Conservation (phyloP, 2,113 vertebrate genomes). For the Planiliza haematocheilus region DNA sequence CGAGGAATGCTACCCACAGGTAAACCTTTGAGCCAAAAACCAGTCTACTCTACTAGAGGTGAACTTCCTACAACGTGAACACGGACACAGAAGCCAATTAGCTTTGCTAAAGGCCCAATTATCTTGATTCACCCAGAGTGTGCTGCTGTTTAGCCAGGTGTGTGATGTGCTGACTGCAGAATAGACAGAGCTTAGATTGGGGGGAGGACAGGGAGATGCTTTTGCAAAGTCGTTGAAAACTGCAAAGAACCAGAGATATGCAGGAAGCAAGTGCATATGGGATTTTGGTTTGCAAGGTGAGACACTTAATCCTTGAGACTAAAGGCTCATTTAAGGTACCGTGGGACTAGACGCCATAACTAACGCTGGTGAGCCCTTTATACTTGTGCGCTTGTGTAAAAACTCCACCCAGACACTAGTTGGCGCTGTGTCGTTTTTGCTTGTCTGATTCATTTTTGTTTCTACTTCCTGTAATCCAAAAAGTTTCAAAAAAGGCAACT, state of each 20-base stretch:
- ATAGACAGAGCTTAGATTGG: slow-evolving; percentile 35
- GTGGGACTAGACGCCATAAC: no score
- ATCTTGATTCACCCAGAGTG: slow-evolving; percentile 69
- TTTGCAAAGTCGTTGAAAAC: slow-evolving; percentile 45
- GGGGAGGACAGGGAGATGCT: slow-evolving; percentile 30
- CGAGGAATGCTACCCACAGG: background rate
- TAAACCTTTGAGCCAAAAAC: slow-evolving; percentile 34
- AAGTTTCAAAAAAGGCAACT: no score
- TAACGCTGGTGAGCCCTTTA: no score
- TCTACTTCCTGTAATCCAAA: no score
- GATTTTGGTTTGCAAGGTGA: slow-evolving; percentile 12
- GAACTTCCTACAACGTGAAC: slow-evolving; percentile 24
- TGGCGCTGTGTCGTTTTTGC: no score
- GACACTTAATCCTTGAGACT: slow-evolving; percentile 18
- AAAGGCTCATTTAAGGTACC: no score
- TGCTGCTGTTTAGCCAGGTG: slow-evolving; percentile 75
- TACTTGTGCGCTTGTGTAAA: no score
- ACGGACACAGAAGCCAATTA: slow-evolving; percentile 50
- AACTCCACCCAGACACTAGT: no score
- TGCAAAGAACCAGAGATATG: background rate
- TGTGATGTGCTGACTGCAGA: slow-evolving; percentile 71
- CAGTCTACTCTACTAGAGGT: slow-evolving; percentile 15
- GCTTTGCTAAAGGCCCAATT: slow-evolving; percentile 75
- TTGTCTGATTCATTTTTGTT: no score
- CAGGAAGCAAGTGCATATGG: background rate